Evolutionary conservation across 2,113 vertebrate species (phyloP).

Genomic region (Heptranchias perlo): DNA sequence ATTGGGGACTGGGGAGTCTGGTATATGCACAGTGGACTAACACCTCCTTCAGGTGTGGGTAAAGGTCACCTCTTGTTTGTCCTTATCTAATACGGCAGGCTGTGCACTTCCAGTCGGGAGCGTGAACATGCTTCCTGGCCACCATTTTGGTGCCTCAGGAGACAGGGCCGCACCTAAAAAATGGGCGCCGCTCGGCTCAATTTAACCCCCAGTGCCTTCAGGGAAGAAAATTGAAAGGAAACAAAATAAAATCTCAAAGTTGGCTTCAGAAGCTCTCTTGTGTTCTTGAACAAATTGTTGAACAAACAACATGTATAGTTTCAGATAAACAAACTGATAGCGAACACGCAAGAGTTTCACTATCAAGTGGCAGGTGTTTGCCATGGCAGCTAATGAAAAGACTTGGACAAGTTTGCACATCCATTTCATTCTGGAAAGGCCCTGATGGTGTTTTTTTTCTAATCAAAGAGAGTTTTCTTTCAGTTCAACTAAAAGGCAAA

Average conservation of each 20-base stretch:
- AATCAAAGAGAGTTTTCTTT: background rate
- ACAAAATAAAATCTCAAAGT: background rate
- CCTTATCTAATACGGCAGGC: background rate
- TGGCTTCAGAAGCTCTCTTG: background rate
- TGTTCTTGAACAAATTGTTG: background rate
- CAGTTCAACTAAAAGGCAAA: background rate
- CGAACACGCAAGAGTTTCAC: slow-evolving; percentile 17
- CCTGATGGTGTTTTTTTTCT: background rate
- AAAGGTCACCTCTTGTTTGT: background rate
- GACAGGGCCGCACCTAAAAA: background rate
- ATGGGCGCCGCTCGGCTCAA: background rate
- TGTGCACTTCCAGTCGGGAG: background rate
- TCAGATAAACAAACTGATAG: slow-evolving; percentile 30
- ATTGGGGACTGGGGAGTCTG: too few relatives aligned
- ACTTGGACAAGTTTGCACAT: background rate
- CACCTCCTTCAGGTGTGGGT: background rate
- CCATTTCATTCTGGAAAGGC: background rate
- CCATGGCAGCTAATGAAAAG: slow-evolving; percentile 16
- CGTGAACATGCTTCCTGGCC: background rate
- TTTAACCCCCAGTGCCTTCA: background rate
- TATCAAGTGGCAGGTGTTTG: slow-evolving; percentile 23
- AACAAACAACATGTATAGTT: background rate
- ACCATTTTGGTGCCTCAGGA: background rate
- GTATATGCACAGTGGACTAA: background rate
- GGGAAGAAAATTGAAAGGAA: background rate